A percentile compares a stretch with the other conserved stretches of the same genome.
These are phyloP conservation scores for Gonioctena quinquepunctata DNA, from an alignment of 1,140 invertebrate species.

Conservation along the genomic window DNA sequence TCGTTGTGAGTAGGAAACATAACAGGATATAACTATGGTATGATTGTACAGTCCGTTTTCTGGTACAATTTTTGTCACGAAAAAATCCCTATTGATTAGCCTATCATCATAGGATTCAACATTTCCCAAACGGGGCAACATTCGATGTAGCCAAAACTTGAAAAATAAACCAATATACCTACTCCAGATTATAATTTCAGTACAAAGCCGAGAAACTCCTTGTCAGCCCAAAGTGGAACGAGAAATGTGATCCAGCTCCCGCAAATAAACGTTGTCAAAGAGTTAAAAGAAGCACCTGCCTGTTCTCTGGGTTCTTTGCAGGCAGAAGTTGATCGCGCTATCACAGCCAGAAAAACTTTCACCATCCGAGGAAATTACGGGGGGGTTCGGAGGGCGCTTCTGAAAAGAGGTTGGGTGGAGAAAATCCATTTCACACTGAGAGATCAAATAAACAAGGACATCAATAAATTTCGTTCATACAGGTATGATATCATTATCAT, in stretches of 20 bases:
- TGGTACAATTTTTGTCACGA: too few species aligned
- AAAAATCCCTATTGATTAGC: too few species aligned
- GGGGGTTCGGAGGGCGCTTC: constrained; percentile 58
- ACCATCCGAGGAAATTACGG: constrained; percentile 50
- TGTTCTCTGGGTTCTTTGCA: constrained; percentile 36
- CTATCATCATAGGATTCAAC: too few species aligned
- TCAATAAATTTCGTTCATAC: constrained; percentile 21
- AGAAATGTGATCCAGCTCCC: background rate
- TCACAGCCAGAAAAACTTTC: constrained; percentile 50
- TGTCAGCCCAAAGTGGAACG: background rate
- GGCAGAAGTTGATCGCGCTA: constrained; percentile 46
- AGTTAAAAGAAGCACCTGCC: constrained; percentile 13
- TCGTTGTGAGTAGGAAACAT: too few species aligned
- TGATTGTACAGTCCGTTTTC: too few species aligned
- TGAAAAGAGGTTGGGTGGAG: constrained; percentile 65
- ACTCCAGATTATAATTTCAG: background rate
- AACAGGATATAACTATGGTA: too few species aligned
- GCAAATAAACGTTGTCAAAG: background rate
- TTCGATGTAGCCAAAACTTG: background rate
- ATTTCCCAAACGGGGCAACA: too few species aligned
- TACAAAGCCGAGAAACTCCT: background rate
- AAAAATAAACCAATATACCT: background rate
- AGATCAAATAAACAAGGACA: constrained; percentile 20
- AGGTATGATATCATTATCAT: too few species aligned
- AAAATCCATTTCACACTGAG: constrained; percentile 54